These are phyloP conservation scores for Bradypodion pumilum DNA, from an alignment of 2,797 vertebrate species.

Conservation along the genomic window DNA sequence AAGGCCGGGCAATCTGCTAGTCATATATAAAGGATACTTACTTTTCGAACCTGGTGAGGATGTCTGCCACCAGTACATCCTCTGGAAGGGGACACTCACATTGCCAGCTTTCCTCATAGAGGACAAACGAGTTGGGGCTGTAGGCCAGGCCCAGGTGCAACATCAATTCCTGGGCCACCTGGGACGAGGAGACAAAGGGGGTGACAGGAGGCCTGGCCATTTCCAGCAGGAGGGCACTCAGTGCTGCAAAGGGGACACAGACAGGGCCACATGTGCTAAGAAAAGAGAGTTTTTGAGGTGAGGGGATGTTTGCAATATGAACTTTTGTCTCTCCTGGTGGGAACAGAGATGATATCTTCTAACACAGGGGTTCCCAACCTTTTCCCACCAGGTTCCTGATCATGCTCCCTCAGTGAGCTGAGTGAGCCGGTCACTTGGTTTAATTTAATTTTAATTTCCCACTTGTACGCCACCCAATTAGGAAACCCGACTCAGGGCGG, in stretches of 20 bases:
- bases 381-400: too few relatives aligned
- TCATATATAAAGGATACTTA: conserved; percentile 68
- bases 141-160: conserved; percentile 86
- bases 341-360: background rate
- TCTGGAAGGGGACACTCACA: conserved; percentile 86
- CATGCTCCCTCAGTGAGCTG: background rate
- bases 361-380: too few relatives aligned
- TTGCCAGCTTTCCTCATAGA: conserved; percentile 87
- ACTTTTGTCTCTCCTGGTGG: background rate
- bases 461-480: too few relatives aligned
- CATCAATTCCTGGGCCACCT: conserved; percentile 90
- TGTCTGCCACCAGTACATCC: conserved; percentile 86
- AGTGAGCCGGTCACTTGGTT: too few relatives aligned
- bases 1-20: too few relatives aligned
- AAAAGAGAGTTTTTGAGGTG: background rate
- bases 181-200: conserved; percentile 55
- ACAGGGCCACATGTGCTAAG: conserved; percentile 16
- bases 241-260: conserved; percentile 65
- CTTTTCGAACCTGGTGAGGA: conserved; percentile 93
- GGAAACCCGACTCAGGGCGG: too few relatives aligned
- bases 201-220: conserved; percentile 32
- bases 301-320: background rate
- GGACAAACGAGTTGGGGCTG: conserved; percentile 89
- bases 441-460: too few relatives aligned
- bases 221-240: conserved; percentile 50